These are phyloP conservation scores for Macrotis lagotis DNA, from an alignment of 2,113 vertebrate genomes.

Conservation along the genomic window DNA sequence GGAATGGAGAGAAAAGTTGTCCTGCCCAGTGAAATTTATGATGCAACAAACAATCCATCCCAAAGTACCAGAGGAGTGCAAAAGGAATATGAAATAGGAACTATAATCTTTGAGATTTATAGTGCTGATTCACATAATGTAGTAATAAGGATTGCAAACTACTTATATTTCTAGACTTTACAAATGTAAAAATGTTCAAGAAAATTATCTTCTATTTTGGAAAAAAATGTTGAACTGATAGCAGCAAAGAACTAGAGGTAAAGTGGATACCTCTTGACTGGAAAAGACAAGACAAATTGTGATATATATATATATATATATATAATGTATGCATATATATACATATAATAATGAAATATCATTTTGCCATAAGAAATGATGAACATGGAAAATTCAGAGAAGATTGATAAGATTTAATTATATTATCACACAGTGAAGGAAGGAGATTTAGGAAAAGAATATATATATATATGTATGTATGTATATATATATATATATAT, in stretches of 20 bases:
- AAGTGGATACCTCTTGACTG: background rate
- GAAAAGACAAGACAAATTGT: background rate
- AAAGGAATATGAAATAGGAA: constrained; percentile 18
- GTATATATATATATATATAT: too few species aligned
- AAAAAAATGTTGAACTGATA: background rate
- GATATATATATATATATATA: background rate
- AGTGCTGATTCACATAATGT: background rate
- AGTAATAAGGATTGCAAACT: background rate
- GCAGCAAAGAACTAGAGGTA: background rate
- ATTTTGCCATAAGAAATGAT: background rate
- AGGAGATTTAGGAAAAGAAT: background rate
- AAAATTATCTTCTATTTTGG: background rate
- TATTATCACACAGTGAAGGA: background rate
- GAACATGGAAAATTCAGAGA: background rate
- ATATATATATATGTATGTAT: too few species aligned
- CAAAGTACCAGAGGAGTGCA: background rate
- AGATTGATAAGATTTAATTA: background rate
- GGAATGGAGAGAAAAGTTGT: background rate
- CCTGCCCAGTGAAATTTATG: constrained; percentile 54
- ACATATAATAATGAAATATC: background rate
- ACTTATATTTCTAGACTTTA: background rate
- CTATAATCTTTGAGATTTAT: constrained; percentile 12
- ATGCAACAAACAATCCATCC: constrained; percentile 3
- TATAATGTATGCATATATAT: background rate
- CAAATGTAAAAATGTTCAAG: background rate